A percentile compares a stretch with the other conserved stretches of the same genome.
Evolutionary conservation across 2,888 invertebrate species (phyloP).

Genomic region (Drosophila imparisetae): DNA sequence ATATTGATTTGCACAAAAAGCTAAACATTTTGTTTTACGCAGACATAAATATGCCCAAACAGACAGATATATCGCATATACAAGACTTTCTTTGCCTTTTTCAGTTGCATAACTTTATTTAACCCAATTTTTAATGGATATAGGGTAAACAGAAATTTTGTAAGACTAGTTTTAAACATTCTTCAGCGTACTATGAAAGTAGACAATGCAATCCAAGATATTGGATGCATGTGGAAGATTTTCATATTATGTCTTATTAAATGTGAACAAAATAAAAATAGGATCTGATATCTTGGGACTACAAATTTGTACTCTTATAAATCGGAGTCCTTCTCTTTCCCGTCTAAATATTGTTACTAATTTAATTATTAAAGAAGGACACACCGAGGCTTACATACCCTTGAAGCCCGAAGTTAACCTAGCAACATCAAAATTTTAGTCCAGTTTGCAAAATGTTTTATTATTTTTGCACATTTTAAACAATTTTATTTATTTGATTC

Average conservation of each 20-base stretch:
- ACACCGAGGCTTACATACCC: no score
- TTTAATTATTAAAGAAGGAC: neutral
- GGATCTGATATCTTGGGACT: fast-evolving
- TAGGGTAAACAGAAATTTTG: neutral
- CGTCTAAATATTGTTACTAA: neutral
- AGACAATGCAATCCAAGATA: neutral
- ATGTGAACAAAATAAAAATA: neutral
- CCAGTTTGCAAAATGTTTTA: fast-evolving
- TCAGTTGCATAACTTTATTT: neutral
- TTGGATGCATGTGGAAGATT: neutral
- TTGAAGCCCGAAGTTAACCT: no score
- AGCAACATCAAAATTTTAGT: no score
- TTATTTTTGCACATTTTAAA: no score
- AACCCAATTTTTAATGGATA: no score
- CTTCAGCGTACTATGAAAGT: neutral
- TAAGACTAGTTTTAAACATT: neutral
- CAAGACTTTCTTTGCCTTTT: no score
- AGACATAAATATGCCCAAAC: neutral
- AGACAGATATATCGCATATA: neutral
- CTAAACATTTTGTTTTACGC: neutral
- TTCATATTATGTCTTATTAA: neutral
- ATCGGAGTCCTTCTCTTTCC: neutral
- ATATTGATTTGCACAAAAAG: fast-evolving
- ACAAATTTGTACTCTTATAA: neutral
- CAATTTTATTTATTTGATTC: neutral